phyloP scores from a whole-genome alignment of 2,113 vertebrate species.

The Hyla sarda region DNA sequence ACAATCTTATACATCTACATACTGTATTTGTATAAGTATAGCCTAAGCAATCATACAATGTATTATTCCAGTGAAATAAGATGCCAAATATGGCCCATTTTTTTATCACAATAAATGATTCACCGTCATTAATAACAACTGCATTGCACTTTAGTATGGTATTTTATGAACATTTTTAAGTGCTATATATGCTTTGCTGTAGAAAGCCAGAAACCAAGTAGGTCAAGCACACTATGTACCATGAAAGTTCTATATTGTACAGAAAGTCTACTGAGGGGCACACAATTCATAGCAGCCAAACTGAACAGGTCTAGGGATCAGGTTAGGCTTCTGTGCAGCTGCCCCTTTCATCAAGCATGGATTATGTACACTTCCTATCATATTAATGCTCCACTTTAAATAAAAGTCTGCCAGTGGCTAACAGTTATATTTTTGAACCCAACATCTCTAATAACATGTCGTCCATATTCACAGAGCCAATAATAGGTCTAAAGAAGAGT shows the following conservation, averaged over 20 bases:
- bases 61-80: background rate
- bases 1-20: background rate
- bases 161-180: background rate
- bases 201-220: background rate
- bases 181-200: constrained; percentile 4
- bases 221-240: background rate
- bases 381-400: background rate
- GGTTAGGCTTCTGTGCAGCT: background rate
- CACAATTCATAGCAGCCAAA: background rate
- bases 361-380: constrained; percentile 56
- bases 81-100: background rate
- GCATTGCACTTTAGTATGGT: constrained; percentile 2
- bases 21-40: background rate
- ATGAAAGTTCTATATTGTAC: background rate
- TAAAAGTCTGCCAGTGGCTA: background rate
- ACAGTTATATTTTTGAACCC: constrained; percentile 82
- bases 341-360: background rate
- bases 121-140: background rate
- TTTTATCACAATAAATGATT: background rate
- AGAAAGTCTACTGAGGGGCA: background rate
- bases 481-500: constrained; percentile 95
- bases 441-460: constrained; percentile 97
- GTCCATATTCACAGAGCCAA: constrained; percentile 93
- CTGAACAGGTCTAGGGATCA: background rate
- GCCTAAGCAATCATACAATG: constrained; percentile 6